Evolutionary conservation across 2,888 invertebrate species (phyloP), one percentile per base, ranked within the genome.

Genomic region (Macrophya alboannulata): DNA sequence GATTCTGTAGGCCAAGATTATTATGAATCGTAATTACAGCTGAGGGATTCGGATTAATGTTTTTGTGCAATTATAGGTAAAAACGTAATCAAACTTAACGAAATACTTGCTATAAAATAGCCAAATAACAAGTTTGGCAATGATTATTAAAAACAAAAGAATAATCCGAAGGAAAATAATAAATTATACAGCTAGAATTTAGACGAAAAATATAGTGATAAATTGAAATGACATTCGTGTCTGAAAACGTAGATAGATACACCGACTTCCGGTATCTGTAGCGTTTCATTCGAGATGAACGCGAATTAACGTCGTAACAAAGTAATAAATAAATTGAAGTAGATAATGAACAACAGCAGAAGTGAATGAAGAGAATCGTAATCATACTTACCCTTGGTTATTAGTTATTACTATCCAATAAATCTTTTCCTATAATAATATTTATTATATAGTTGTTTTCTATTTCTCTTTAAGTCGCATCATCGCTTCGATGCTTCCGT

Each of bases 151-250:
- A 76, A 17, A 51, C n/a, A n/a, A n/a, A n/a, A n/a, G n/a, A n/a
- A n/a, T 31, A 31, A 31, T 31, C 31, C 31, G 31, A 55, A 77
- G 77, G 77, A 77, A 4, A 37, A 55, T 17, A 55, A 55, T 37
- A 37, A 37, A 74, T 10, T 43, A 25, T 21, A 43, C 12, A 10
- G 12, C n/a, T 37, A 37, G 17, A 37, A 68, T 37, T 17, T 37
- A 37, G 17, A 43, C 45, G 45, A 74, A 45, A 43, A 74, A 21
- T n/a, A 74, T 6, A 45, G 12, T 45, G 25, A 51, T 77, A 17
- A 55, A 77, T 55, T 37, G 9, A 77, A 79, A 81, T 40, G 59
- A 81, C 15, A 62, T 81, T 81, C 21, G 40, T 62, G 81, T 55
- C 4, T 15, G 31, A 31, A 3, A 55, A 37, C 55, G 37, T 17